Base-by-base conservation (phyloP, 92 coral and sea anemone genomes). In the Nematostella vectensis region DNA sequence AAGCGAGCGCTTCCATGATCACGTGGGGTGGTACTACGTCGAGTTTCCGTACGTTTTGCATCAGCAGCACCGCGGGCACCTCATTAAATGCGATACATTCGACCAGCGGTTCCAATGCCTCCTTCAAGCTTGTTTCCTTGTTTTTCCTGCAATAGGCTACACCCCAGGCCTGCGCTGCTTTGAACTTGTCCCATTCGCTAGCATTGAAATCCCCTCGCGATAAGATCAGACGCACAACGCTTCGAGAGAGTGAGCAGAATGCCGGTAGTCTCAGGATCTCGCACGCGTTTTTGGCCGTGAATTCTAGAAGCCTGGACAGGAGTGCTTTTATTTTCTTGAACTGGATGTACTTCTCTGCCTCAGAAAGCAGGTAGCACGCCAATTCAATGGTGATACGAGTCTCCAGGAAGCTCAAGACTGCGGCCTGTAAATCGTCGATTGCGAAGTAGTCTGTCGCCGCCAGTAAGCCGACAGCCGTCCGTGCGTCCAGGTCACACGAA, bases 1-100 rank as follows among this genome's bases (percentile, higher is more conserved):
- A 76, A 17, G 82, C 82, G 21, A 76, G 62, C n/a, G 82, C 82
- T 18, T 76, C 68, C 82, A 76, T 54, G 3, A 76, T 31, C 51
- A 54, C 63, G 57, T 69, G 63, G 29, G 68, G 76, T 0, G 82
- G 72, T 13, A 76, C 76, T 37, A 76, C 66, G 57, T 55, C 71
- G 52, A 69, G 43, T 29, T 68, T 53, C 9, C 82, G 82, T 24
- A 76, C 74, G 38, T 76, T 71, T 29, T 57, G 65, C 76, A 76
- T 76, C 48, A 76, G 63, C 15, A 56, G 76, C 43, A 47, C 54
- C 11, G 82, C 68, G 53, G 82, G 82, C 47, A 76, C 68, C 50
- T 76, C 58, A 19, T 61, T 50, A 70, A 76, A 76, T 22, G 50
- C 76, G 59, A 76, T 68, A 26, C 82, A 68, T 18, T 76, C 82